phyloP scores from a whole-genome alignment of 2,888 invertebrate species.

The Plebejus argus region DNA sequence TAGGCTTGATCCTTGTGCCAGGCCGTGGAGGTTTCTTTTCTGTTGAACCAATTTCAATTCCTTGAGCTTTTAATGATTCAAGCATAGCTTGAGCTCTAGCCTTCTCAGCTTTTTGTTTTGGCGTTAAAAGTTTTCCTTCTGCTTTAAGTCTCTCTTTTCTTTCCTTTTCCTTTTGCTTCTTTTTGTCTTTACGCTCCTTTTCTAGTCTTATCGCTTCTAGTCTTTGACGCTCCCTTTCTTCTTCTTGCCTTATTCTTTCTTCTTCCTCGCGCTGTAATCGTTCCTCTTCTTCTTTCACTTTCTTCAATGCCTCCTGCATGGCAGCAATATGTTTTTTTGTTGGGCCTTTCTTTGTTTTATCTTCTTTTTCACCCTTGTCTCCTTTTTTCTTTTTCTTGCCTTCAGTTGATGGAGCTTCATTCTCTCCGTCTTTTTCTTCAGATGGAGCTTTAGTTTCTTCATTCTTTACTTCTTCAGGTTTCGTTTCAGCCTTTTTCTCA shows the following conservation, averaged over 20 bases:
- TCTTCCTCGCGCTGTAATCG: conserved; percentile 87
- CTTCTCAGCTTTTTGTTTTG: conserved; percentile 95
- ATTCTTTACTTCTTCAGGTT: conserved; percentile 60
- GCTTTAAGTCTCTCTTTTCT: conserved; percentile 95
- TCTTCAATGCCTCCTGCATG: conserved; percentile 95
- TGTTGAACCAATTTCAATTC: conserved; percentile 89
- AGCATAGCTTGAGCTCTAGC: conserved; percentile 94
- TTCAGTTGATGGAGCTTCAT: conserved; percentile 59
- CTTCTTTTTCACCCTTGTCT: conserved; percentile 78
- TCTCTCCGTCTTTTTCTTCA: conserved; percentile 63
- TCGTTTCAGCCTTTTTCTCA: conserved; percentile 51
- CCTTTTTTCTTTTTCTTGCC: conserved; percentile 75
- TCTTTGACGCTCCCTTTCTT: conserved; percentile 87
- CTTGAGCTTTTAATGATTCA: conserved; percentile 93
- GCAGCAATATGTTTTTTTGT: conserved; percentile 93
- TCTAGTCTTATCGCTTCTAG: conserved; percentile 89
- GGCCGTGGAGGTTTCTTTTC: conserved; percentile 82
- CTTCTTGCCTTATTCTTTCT: conserved; percentile 87
- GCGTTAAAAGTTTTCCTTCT: conserved; percentile 96
- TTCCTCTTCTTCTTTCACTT: conserved; percentile 94
- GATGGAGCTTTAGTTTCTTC: conserved; percentile 61
- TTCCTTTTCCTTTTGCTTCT: conserved; percentile 96
- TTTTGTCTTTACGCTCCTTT: conserved; percentile 92
- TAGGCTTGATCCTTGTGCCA: conserved; percentile 88
- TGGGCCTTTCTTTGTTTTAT: conserved; percentile 85